These are phyloP conservation scores for Vireo griseus DNA, from an alignment of 2,797 vertebrate species.

Conservation along the genomic window DNA sequence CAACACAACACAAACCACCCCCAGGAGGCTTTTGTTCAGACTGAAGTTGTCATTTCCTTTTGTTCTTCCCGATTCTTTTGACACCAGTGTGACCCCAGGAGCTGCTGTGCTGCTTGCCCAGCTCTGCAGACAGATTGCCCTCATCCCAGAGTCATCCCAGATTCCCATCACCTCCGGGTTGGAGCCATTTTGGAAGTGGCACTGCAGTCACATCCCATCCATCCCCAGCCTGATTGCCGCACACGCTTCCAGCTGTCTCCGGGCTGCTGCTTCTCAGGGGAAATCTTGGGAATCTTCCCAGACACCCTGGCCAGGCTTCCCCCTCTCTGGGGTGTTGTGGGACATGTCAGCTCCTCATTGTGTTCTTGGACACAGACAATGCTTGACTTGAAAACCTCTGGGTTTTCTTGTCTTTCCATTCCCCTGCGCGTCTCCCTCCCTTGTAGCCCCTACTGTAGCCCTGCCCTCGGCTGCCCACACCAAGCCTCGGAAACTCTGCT, in stretches of 20 bases:
- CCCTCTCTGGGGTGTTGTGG: background rate
- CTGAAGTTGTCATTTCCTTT: background rate
- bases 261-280: background rate
- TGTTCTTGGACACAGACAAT: background rate
- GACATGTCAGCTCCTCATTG: background rate
- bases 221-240: background rate
- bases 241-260: background rate
- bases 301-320: background rate
- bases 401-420: background rate
- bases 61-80: background rate
- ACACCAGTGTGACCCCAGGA: background rate
- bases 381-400: slow-evolving; percentile 2
- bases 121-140: background rate
- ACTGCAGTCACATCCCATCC: background rate
- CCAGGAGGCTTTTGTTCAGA: background rate
- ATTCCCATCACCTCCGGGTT: background rate
- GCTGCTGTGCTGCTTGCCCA: background rate
- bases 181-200: background rate
- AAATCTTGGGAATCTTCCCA: background rate
- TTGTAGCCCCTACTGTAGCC: background rate
- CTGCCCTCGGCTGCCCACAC: too few relatives aligned
- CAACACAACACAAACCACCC: background rate
- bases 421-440: background rate
- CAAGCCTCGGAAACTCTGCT: background rate
- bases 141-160: background rate